phyloP scores from a whole-genome alignment of 1,140 invertebrate species.

The Subanguina moxae region DNA sequence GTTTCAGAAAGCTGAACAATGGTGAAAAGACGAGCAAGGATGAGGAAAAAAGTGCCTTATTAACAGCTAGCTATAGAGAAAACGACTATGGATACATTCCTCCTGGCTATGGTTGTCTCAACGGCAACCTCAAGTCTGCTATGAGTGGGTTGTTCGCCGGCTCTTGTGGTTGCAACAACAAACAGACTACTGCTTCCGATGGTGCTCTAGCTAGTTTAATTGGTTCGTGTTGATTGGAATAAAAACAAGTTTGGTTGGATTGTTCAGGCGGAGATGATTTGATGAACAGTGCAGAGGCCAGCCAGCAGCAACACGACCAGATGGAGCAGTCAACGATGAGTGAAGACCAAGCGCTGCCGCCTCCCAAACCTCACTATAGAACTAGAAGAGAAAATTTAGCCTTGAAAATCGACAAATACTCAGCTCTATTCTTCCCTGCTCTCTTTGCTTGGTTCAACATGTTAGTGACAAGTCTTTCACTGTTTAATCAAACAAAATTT shows the following conservation, averaged over 20 bases:
- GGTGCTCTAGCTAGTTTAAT: no score
- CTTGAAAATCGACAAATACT: conserved; percentile 59
- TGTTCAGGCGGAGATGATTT: no score
- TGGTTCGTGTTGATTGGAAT: no score
- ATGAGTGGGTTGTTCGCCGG: conserved; percentile 22
- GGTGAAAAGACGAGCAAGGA: background rate
- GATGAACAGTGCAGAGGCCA: background rate
- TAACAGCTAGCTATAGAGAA: background rate
- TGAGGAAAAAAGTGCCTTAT: background rate
- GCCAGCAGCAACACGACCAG: background rate
- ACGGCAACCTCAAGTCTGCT: conserved; percentile 36
- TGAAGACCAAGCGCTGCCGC: conserved; percentile 34
- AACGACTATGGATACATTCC: conserved; percentile 59
- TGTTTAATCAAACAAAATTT: no score
- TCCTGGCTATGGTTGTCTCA: conserved; percentile 52
- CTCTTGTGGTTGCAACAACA: conserved; percentile 43
- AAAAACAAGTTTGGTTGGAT: no score
- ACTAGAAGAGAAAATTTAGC: conserved; percentile 44
- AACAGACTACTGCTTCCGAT: background rate
- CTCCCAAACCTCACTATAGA: conserved; percentile 11
- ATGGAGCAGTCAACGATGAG: conserved; percentile 13
- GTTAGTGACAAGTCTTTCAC: no score
- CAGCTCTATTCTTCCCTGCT: conserved; percentile 59
- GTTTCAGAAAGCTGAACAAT: no score
- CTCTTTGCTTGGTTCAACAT: conserved; percentile 60